Conservation (phyloP, 1,140 invertebrate species). For the Paraescarpia echinospica region DNA sequence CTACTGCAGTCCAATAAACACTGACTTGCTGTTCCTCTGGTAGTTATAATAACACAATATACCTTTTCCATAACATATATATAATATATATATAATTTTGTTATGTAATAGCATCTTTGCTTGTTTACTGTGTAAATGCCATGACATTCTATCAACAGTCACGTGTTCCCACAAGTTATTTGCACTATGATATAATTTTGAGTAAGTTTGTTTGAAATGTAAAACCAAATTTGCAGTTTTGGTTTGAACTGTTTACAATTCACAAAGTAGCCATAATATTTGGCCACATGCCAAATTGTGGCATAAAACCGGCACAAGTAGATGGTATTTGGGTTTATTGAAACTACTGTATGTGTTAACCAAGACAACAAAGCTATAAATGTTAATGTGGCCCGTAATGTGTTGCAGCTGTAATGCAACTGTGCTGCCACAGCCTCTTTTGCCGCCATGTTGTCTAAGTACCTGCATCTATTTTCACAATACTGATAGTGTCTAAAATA, state of each 20-base stretch:
- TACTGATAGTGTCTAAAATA: too few species aligned
- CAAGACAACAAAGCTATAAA: background rate
- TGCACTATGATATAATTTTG: background rate
- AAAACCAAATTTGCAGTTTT: background rate
- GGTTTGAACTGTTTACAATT: background rate
- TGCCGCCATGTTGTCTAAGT: background rate
- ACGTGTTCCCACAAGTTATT: background rate
- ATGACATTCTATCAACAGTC: background rate
- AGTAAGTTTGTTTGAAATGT: background rate
- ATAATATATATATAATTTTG: background rate
- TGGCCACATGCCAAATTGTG: background rate
- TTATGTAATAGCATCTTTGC: background rate
- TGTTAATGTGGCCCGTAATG: background rate
- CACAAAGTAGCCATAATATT: background rate
- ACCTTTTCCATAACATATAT: background rate
- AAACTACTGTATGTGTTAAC: background rate
- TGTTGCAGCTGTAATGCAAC: background rate
- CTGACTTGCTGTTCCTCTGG: background rate
- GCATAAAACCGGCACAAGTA: background rate
- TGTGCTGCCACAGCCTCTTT: background rate
- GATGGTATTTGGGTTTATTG: background rate
- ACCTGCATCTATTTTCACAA: background rate
- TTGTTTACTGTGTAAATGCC: background rate
- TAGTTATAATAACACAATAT: background rate
- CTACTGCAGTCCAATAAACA: background rate